phyloP scores from a whole-genome alignment of 2,888 invertebrate species.

The Temnothorax rugatulus region DNA sequence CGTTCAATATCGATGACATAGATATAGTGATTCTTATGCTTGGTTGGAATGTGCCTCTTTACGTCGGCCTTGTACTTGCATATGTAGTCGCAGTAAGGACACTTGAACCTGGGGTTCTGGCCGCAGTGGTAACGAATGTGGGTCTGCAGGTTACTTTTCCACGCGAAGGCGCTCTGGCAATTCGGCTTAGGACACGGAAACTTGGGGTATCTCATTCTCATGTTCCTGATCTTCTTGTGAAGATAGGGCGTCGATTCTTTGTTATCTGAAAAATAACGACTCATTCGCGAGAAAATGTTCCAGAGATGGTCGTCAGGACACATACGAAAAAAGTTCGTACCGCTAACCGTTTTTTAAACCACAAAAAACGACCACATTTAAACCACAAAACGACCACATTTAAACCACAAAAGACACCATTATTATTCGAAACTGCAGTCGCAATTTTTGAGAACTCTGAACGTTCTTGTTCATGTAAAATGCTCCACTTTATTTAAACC shows the following conservation, averaged over 20 bases:
- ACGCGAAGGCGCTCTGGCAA: slow-evolving; percentile 59
- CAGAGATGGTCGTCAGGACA: neutral
- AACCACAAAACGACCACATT: no score
- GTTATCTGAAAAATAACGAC: slow-evolving; percentile 65
- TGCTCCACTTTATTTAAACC: no score
- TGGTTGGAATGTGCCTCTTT: neutral
- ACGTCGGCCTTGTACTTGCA: neutral
- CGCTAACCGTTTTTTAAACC: neutral
- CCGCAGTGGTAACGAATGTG: slow-evolving; percentile 88
- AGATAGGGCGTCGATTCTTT: neutral
- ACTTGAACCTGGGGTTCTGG: slow-evolving; percentile 82
- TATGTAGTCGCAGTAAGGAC: slow-evolving; percentile 77
- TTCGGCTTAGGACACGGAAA: slow-evolving; percentile 76
- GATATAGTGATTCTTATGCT: neutral
- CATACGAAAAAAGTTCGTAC: neutral
- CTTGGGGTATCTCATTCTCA: no score
- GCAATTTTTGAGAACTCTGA: no score
- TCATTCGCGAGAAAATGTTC: slow-evolving; percentile 60
- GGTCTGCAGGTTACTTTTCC: slow-evolving; percentile 71
- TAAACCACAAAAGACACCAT: neutral
- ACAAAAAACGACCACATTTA: neutral
- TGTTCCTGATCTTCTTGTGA: no score
- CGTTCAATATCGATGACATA: neutral
- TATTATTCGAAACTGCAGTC: no score
- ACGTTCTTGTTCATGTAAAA: no score